Evolutionary conservation across 2,797 vertebrate genomes (phyloP), one percentile per base, ranked within the genome.

Genomic region (Euthynnus affinis): DNA sequence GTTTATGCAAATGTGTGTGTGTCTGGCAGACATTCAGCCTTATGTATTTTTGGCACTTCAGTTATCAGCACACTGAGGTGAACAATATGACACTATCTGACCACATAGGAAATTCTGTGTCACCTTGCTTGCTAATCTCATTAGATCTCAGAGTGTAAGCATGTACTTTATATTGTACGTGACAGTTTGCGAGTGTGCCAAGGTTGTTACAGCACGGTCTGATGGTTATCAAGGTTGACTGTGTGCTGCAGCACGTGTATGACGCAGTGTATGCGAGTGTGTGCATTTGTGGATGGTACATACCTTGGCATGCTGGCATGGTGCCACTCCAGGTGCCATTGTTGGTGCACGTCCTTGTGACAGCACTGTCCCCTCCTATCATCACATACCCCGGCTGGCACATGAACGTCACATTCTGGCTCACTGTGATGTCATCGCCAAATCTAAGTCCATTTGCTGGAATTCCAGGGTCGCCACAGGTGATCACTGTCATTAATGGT

Each of bases 261-360:
- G 25, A 51, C 34, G 32, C 46, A n/a, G 55, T 59, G 44, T 62
- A 64, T 71, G 60, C 0, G 22, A 64, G 62, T 64, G 76, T 65
- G 64, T n/a, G 22, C 25, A 34, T 44, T 79, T 77, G 62, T 48
- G 79, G 66, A 34, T 46, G 61, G 63, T n/a, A 27, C 67, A 86
- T 95, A 99, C 98, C 97, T 97, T 96, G 96, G 85, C 98, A 99
- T 51, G 88, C 77, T 76, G 98, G 97, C 82, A 97, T 93, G 53
- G 89, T 63, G 88, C 97, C 97, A 84, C 96, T 99, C 98, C 98
- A 99, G 0, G 98, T 98, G 80, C 96, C 96, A 34, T 99, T 99
- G 82, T 85, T 96, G 44, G 97, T 98, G 85, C 98, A 99, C 83
- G 96, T 97, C 69, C 96, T 96, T 12, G 86, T 67, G 84, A 93